phyloP scores from a whole-genome alignment of 2,113 vertebrate species.

The Drymodes brunneopygia region DNA sequence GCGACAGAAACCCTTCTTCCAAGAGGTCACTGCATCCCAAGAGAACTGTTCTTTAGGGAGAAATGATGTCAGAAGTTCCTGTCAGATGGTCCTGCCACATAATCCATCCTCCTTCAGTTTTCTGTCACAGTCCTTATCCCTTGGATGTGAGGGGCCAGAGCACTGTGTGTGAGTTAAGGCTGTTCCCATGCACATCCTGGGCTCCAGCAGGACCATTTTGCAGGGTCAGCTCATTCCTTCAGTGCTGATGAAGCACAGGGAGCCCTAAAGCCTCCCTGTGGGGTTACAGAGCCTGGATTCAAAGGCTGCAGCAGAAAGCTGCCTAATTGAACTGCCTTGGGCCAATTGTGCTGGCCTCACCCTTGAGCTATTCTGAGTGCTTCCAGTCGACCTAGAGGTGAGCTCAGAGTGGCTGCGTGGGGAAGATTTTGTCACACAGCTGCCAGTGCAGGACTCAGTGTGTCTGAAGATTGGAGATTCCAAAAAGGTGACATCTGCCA shows the following conservation, averaged over 20 bases:
- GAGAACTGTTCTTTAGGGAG: not conserved
- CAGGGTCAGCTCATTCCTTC: not conserved
- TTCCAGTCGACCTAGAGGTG: not conserved
- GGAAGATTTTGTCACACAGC: not conserved
- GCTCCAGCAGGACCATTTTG: not conserved
- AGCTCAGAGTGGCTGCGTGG: fast-evolving
- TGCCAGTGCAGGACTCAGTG: not conserved
- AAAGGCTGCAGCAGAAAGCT: not conserved
- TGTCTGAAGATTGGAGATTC: not conserved
- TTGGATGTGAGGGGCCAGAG: not conserved
- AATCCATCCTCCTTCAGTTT: not conserved
- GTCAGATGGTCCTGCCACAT: not conserved
- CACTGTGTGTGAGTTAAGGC: not conserved
- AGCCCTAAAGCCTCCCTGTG: not conserved
- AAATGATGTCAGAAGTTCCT: not conserved
- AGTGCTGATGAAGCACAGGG: not conserved
- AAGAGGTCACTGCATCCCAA: not conserved
- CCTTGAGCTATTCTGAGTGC: not conserved
- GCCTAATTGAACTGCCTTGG: not conserved
- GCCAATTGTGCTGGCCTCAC: not conserved
- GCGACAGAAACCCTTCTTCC: not conserved
- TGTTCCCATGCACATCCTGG: not conserved
- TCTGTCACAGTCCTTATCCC: not conserved
- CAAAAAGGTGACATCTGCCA: not conserved
- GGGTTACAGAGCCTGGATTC: not conserved